These are phyloP conservation scores for Leptinotarsa undecemlineata DNA, from an alignment of 1,140 invertebrate species.

Conservation along the genomic window DNA sequence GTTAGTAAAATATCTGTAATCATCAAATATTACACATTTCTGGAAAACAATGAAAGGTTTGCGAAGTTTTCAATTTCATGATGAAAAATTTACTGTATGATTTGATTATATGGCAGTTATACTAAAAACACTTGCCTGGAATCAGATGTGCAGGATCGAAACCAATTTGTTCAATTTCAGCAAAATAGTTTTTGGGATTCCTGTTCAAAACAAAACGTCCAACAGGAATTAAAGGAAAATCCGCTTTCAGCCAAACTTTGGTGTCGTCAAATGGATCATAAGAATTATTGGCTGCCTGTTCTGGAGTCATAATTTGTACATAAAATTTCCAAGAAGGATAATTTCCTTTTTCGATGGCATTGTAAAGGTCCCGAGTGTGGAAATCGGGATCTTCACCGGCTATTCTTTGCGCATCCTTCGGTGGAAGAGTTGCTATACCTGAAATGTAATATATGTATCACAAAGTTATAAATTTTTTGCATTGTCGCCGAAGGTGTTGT, in stretches of 20 bases:
- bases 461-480: too few relatives aligned
- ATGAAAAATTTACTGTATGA: too few relatives aligned
- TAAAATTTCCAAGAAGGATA: conserved; percentile 72
- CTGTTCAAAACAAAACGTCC: conserved; percentile 82
- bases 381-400: conserved; percentile 74
- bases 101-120: too few relatives aligned
- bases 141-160: conserved; percentile 85
- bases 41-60: too few relatives aligned
- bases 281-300: conserved; percentile 59
- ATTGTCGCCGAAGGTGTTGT: too few relatives aligned
- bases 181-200: conserved; percentile 85
- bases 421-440: conserved; percentile 69
- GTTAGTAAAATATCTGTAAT: too few relatives aligned
- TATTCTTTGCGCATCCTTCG: conserved; percentile 64
- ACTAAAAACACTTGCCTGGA: conserved; percentile 55
- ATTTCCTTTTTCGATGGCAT: conserved; percentile 70
- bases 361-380: conserved; percentile 74
- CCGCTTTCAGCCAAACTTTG: conserved; percentile 77
- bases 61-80: too few relatives aligned
- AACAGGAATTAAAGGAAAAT: conserved; percentile 82
- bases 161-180: conserved; percentile 89
- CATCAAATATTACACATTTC: too few relatives aligned
- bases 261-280: conserved; percentile 74
- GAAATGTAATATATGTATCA: conserved; percentile 9
- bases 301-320: conserved; percentile 61